Evolutionary conservation across 92 coral and sea anemone genomes (phyloP).

Genomic region (Epizoanthus ramosus): DNA sequence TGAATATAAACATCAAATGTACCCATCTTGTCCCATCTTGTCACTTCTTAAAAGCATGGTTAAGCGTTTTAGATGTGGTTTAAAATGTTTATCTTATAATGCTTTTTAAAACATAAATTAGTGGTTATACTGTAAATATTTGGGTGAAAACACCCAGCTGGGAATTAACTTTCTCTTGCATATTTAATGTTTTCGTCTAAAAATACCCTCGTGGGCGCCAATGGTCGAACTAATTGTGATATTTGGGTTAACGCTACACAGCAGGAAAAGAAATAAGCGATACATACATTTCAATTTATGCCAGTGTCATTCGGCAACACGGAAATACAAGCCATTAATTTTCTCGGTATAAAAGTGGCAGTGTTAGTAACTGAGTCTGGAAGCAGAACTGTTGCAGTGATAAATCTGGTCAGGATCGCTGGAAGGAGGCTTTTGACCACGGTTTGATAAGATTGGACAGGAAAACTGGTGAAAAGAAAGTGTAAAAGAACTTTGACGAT

Average conservation of each 20-base stretch:
- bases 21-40: no score
- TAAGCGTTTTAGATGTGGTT: not conserved
- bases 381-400: no score
- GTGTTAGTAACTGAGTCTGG: no score
- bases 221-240: not conserved
- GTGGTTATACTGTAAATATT: not conserved
- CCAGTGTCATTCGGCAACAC: not conserved
- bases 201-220: not conserved
- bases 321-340: not conserved
- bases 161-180: not conserved
- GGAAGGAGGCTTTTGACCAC: not conserved
- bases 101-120: not conserved
- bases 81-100: not conserved
- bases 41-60: not conserved
- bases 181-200: constrained; percentile 5
- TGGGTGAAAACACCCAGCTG: constrained; percentile 8
- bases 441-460: no score
- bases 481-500: not conserved
- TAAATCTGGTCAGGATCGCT: not conserved
- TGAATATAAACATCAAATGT: no score
- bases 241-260: not conserved
- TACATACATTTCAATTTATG: not conserved
- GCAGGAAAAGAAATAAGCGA: not conserved
- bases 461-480: not conserved
- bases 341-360: no score